Conservation (phyloP, 1,140 invertebrate genomes). For the Brachionus angularis region DNA sequence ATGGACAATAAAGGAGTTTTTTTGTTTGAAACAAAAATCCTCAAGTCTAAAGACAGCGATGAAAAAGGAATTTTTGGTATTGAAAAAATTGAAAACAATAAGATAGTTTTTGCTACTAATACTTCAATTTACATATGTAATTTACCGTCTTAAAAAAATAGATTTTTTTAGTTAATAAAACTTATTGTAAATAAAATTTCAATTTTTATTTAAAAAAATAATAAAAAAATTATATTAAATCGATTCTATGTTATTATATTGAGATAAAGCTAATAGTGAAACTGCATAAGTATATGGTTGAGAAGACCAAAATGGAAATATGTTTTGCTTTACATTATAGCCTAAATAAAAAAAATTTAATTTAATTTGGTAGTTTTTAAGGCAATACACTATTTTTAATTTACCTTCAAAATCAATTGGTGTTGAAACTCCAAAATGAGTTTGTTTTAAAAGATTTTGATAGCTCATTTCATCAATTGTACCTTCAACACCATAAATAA, state of each 20-base stretch:
- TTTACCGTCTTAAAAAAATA: background rate
- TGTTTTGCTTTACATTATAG: constrained; percentile 47
- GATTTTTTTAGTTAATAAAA: too few relatives aligned
- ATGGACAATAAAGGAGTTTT: background rate
- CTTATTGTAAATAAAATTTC: too few relatives aligned
- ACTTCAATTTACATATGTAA: background rate
- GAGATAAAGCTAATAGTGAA: constrained; percentile 47
- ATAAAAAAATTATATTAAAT: too few relatives aligned
- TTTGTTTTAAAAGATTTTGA: constrained; percentile 46
- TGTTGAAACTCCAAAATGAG: constrained; percentile 49
- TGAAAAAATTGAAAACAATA: background rate
- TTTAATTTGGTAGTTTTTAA: too few relatives aligned
- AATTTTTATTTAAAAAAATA: too few relatives aligned
- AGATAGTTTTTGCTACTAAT: background rate
- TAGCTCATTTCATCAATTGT: constrained; percentile 46
- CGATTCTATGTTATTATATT: constrained; percentile 47
- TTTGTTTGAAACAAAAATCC: background rate
- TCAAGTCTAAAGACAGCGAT: background rate
- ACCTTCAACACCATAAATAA: constrained; percentile 47
- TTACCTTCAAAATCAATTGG: constrained; percentile 48
- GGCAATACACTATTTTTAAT: too few relatives aligned
- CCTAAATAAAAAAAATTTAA: too few relatives aligned
- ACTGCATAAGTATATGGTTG: constrained; percentile 49
- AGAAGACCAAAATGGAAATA: constrained; percentile 51
- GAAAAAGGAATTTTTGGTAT: background rate